These are phyloP conservation scores for Nannobrachium achirus DNA, from an alignment of 2,113 vertebrate genomes.

Conservation along the genomic window DNA sequence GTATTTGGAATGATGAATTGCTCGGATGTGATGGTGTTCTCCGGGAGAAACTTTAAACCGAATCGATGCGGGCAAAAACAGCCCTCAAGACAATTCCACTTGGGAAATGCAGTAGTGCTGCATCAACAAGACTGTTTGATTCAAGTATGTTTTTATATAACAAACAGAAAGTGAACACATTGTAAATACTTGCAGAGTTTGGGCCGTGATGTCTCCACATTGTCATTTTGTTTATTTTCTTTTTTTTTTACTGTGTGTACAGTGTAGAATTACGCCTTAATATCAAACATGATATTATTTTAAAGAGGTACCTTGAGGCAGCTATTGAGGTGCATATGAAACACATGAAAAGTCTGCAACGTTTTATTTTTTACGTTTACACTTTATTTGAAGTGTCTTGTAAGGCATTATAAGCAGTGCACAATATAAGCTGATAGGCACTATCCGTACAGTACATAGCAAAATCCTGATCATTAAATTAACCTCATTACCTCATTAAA, in stretches of 20 bases:
- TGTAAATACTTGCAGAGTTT: constrained; percentile 1
- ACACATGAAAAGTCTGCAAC: constrained; percentile 4
- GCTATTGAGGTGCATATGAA: constrained; percentile 39
- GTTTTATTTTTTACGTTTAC: neutral
- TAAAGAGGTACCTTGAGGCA: constrained; percentile 44
- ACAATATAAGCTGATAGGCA: neutral
- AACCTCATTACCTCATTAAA: too few species aligned
- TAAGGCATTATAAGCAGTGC: constrained; percentile 20
- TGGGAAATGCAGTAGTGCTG: constrained; percentile 19
- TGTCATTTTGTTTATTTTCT: neutral
- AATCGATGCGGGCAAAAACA: neutral
- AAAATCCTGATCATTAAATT: too few species aligned
- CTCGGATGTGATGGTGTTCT: neutral
- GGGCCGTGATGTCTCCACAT: neutral
- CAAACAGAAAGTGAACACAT: neutral
- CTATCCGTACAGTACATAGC: neutral
- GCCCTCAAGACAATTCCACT: neutral
- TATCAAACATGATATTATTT: constrained; percentile 26
- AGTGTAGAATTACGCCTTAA: constrained; percentile 46
- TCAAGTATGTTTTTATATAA: neutral
- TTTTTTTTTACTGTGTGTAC: neutral
- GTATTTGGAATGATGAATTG: constrained; percentile 3
- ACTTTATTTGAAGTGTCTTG: constrained; percentile 10
- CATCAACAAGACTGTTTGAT: neutral
- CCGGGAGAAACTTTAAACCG: neutral